Conservation (phyloP, 2,888 invertebrate species). For the Diarsia brunnea region DNA sequence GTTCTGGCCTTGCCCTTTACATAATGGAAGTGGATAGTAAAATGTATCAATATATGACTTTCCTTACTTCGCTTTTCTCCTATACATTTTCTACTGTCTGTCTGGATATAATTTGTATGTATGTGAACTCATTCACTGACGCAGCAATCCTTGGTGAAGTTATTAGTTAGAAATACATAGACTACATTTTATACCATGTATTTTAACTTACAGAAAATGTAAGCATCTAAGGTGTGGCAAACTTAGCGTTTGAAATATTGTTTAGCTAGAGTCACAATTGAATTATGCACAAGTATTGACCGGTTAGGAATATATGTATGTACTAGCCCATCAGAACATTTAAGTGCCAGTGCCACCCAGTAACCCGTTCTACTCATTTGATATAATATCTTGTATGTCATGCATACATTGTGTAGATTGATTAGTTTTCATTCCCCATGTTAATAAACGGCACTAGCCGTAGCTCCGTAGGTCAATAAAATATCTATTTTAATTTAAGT, state of each 20-base stretch:
- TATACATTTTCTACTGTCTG: constrained; percentile 11
- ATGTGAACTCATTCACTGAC: background rate
- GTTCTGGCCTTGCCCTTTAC: constrained; percentile 6
- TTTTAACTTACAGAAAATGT: background rate
- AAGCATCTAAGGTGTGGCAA: background rate
- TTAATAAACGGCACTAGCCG: background rate
- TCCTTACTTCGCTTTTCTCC: background rate
- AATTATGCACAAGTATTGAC: constrained; percentile 25
- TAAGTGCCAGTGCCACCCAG: constrained; percentile 15
- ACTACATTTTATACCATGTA: background rate
- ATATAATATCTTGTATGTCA: constrained; percentile 21
- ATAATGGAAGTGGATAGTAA: constrained; percentile 19
- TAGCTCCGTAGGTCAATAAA: background rate
- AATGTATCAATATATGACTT: constrained; percentile 23
- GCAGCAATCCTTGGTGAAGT: background rate
- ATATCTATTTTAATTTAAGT: constrained; percentile 12
- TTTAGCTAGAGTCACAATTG: background rate
- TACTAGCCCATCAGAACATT: constrained; percentile 23
- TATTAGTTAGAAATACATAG: background rate
- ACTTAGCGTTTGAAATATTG: background rate
- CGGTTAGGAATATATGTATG: constrained; percentile 3
- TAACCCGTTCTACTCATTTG: constrained; percentile 40
- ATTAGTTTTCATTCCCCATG: constrained; percentile 4
- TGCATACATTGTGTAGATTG: constrained; percentile 26
- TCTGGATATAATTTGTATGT: background rate